phyloP scores from a whole-genome alignment of 2,113 vertebrate species.

The Oriolus oriolus region DNA sequence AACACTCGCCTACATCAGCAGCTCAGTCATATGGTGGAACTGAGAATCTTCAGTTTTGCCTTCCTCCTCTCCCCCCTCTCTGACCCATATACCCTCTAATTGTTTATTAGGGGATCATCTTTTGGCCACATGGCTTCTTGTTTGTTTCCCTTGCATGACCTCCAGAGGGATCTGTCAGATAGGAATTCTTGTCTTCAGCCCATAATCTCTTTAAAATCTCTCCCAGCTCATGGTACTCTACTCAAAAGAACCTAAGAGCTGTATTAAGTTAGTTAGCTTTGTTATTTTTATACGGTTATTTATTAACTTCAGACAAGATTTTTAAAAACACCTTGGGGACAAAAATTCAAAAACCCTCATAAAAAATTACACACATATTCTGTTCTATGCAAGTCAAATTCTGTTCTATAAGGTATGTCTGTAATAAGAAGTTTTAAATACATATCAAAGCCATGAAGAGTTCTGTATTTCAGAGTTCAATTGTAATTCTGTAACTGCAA shows the following conservation, averaged over 20 bases:
- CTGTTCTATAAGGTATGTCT: background rate
- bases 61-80: background rate
- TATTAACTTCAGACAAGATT: background rate
- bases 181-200: background rate
- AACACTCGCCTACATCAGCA: background rate
- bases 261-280: background rate
- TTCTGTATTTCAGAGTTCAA: background rate
- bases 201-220: constrained; percentile 37
- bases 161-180: constrained; percentile 33
- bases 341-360: background rate
- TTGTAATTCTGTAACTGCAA: background rate
- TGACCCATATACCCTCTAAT: background rate
- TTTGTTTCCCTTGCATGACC: constrained; percentile 14
- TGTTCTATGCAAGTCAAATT: background rate
- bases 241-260: background rate
- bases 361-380: background rate
- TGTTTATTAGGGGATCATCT: constrained; percentile 5
- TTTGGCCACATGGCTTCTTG: background rate
- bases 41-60: background rate
- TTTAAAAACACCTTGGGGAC: background rate
- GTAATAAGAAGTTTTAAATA: background rate
- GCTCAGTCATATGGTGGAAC: background rate
- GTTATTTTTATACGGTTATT: background rate
- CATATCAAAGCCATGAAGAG: background rate
- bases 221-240: background rate